Conservation (phyloP, 2,797 vertebrate genomes). For the Hafferia zeledoni region DNA sequence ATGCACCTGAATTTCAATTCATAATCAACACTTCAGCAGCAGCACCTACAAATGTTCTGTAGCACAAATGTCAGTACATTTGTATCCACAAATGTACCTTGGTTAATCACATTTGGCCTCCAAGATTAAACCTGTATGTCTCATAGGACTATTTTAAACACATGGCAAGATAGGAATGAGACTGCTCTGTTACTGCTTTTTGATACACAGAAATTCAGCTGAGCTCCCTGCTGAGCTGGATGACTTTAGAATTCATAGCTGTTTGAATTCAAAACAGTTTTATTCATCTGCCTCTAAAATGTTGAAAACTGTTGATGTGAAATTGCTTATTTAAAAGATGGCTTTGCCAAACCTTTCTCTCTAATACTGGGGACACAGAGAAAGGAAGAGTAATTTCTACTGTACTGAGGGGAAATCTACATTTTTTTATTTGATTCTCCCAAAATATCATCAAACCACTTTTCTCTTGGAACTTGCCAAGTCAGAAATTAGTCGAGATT, state of each 20-base stretch:
- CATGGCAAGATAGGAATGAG: not conserved
- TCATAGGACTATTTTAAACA: not conserved
- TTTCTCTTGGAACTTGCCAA: not conserved
- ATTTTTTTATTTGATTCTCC: not conserved
- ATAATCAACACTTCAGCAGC: not conserved
- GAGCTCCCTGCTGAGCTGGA: not conserved
- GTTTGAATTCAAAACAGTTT: not conserved
- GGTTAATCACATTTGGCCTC: not conserved
- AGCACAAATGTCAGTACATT: not conserved
- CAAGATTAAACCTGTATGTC: not conserved
- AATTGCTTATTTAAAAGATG: not conserved
- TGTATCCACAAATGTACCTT: not conserved
- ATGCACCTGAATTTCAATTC: slow-evolving; percentile 23
- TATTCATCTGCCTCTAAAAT: not conserved
- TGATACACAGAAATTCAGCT: not conserved
- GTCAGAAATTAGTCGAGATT: not conserved
- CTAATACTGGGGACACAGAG: not conserved
- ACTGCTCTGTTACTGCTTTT: not conserved
- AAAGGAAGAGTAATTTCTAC: not conserved
- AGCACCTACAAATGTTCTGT: not conserved
- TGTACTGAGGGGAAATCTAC: accelerated
- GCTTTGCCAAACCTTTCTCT: not conserved
- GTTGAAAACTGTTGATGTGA: not conserved
- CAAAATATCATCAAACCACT: not conserved
- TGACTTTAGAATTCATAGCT: not conserved